Base-by-base conservation (phyloP, 2,888 invertebrate genomes). In the Sepiola atlantica region DNA sequence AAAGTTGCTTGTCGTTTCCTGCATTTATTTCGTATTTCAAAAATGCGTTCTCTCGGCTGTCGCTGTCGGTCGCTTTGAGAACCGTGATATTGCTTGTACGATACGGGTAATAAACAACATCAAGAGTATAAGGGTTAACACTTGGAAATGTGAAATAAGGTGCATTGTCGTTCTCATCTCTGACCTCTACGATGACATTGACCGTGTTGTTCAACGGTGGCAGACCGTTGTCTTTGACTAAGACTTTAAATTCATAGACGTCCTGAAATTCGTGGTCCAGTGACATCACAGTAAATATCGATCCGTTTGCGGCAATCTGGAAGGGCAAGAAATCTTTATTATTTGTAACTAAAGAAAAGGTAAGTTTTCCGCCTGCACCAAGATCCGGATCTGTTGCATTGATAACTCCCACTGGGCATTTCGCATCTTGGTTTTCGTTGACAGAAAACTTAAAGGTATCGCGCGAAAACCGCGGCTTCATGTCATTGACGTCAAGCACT, bases 41-140 rank as follows among this genome's bases (percentile, higher is more conserved):
- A 77, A 77, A 77, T 77, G 77, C 77, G 32, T 77, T 77, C n/a
- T 77, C 77, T 77, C 77, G 77, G 77, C 77, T 77, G 77, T 77
- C 77, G 21, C 77, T 77, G 21, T 77, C 77, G 14, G 77, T 77
- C 16, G 77, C 77, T 16, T 77, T 77, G 16, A 77, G 77, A 77
- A 77, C 77, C n/a, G 77, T 77, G n/a, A 77, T 77, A 18, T 77
- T 77, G 77, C 77, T 77, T 12, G 77, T 77, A 77, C 77, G 77
- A 14, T 77, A 77, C 3, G 77, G n/a, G 4, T 77, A 77, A 77
- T 77, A 77, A 32, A 77, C 77, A 77, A 77, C 77, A 32, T 77
- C 77, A 3, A 77, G 77, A 0, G 77, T 77, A n/a, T 77, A 77
- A n/a, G 77, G 77, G 77, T 77, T 77, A 18, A 77, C 77, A n/a